phyloP scores from a whole-genome alignment of 1,140 invertebrate genomes.

The Probaryconus sp. region DNA sequence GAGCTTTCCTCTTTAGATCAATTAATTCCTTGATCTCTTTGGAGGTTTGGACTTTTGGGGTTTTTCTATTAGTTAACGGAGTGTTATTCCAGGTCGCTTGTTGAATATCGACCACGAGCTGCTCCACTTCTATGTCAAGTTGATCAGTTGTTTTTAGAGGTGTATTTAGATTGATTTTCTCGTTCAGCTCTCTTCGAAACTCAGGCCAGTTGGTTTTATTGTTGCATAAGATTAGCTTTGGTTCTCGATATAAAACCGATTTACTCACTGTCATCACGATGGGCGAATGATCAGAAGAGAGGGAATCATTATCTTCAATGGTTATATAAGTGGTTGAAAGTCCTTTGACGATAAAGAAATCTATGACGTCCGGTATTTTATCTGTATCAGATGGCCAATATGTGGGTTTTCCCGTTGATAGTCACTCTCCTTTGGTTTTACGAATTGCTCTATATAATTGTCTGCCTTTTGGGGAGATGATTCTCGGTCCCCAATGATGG shows the following conservation, averaged over 20 bases:
- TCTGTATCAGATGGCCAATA: constrained; percentile 66
- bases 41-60: too few relatives aligned
- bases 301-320: constrained; percentile 30
- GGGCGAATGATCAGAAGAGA: constrained; percentile 63
- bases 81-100: too few relatives aligned
- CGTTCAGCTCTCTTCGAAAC: not conserved
- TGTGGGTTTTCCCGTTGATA: constrained; percentile 50
- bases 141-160: too few relatives aligned
- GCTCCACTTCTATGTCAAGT: too few relatives aligned
- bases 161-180: too few relatives aligned
- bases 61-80: too few relatives aligned
- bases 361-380: constrained; percentile 66
- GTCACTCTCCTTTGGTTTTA: not conserved
- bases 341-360: constrained; percentile 54
- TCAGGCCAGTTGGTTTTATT: constrained; percentile 35
- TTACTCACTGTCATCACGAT: constrained; percentile 21
- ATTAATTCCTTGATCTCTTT: too few relatives aligned
- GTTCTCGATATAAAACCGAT: constrained; percentile 50
- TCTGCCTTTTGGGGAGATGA: too few relatives aligned
- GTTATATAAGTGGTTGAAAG: constrained; percentile 23
- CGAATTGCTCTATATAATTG: too few relatives aligned
- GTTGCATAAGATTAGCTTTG: constrained; percentile 2
- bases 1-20: too few relatives aligned
- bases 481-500: too few relatives aligned
- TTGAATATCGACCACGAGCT: too few relatives aligned